Base-by-base conservation (phyloP, 2,888 invertebrate genomes). In the Actias luna region DNA sequence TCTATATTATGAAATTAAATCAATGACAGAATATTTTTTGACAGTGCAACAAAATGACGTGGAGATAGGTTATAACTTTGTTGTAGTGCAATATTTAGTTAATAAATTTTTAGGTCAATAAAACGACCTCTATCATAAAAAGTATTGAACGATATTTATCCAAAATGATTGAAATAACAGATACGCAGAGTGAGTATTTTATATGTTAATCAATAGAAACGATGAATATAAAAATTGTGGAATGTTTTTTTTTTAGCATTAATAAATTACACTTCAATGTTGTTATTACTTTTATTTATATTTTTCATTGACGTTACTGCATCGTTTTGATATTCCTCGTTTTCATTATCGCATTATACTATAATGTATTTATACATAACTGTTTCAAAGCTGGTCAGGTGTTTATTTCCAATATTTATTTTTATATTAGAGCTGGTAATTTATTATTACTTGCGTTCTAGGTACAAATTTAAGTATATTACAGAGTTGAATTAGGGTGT, bases 101-200 rank as follows among this genome's bases (percentile, higher is more conserved):
- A 77, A 72, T 74, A 71, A 76, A 73, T 75, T 75, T 74, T 73
- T 79, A 72, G 67, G 64, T 68, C 63, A 72, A 74, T 67, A 74
- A 69, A 68, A 63, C 33, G 59, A 46, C 63, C 55, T 58, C 61
- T 59, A 65, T 62, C 50, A 59, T 12, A 60, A 61, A 63, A 33
- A 52, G 63, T 5, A 16, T 42, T 64, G 33, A 36, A 64, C 62
- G 63, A 63, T 65, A 73, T 66, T 67, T 74, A 73, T 67, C 65
- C 76, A 94, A 86, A 79, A 97, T 97, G 97, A 96, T 97, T 83
- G 96, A 97, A 87, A 95, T 97, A 78, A 95, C 96, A 69, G 97
- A 97, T 79, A 94, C 95, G 33, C 97, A 97, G 90, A 97, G 97
- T 97, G 92, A 94, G 95, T 94, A 76, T 63, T 72, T 57, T 5